phyloP scores from a whole-genome alignment of 2,797 vertebrate genomes.

The Chromobotia macracanthus region DNA sequence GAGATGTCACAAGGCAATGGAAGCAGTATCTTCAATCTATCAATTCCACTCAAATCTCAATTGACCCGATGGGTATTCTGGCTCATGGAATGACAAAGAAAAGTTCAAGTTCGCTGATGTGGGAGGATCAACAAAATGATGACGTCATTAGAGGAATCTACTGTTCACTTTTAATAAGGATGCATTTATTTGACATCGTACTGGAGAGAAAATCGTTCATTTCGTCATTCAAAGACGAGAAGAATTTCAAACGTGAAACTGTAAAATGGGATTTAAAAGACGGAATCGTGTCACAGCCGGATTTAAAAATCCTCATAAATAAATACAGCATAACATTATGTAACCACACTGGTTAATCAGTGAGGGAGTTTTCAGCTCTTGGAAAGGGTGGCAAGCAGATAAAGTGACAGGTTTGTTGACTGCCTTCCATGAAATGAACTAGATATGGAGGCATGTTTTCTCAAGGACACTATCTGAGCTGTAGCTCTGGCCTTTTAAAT shows the following conservation, averaged over 20 bases:
- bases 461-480: conserved; percentile 45
- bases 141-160: background rate
- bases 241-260: conserved; percentile 2
- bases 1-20: background rate
- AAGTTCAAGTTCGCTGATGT: background rate
- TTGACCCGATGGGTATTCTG: background rate
- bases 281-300: conserved; percentile 14
- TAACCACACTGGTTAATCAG: background rate
- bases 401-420: conserved; percentile 45
- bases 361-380: conserved; percentile 1
- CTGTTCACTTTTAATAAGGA: conserved; percentile 4
- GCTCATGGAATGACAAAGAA: background rate
- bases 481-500: conserved; percentile 42
- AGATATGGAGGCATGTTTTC: conserved; percentile 43
- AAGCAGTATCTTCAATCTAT: background rate
- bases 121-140: background rate
- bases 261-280: conserved; percentile 12
- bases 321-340: conserved; percentile 17
- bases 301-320: background rate
- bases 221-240: conserved; percentile 11
- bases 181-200: conserved; percentile 22
- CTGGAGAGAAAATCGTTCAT: conserved; percentile 10
- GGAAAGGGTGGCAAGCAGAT: conserved; percentile 26
- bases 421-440: conserved; percentile 35
- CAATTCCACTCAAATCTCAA: background rate